phyloP scores from a whole-genome alignment of 1,140 invertebrate genomes.

The Galendromus occidentalis region DNA sequence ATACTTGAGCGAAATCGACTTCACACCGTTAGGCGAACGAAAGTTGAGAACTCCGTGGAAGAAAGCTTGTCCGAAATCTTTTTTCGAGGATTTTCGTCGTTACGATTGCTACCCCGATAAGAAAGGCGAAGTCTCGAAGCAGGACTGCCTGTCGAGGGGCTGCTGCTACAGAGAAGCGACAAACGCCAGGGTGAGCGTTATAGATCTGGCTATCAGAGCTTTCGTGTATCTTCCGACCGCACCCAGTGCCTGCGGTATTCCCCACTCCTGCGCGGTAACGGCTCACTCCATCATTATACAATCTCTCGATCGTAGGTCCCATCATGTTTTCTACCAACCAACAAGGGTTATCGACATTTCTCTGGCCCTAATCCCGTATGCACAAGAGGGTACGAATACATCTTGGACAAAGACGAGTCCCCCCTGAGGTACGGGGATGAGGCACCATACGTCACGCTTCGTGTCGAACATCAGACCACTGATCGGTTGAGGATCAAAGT shows the following conservation, averaged over 20 bases:
- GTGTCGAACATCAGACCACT: conserved; percentile 18
- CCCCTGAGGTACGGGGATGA: conserved; percentile 19
- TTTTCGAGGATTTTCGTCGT: neutral
- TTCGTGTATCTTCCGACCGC: neutral
- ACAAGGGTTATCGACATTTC: neutral
- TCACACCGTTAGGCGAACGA: neutral
- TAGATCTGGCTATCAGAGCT: neutral
- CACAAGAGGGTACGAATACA: neutral
- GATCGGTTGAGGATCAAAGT: conserved; percentile 19
- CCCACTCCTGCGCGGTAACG: too few relatives aligned
- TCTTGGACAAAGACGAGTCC: neutral
- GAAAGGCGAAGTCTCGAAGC: neutral
- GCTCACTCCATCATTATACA: too few relatives aligned
- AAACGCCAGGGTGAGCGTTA: neutral
- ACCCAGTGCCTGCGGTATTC: neutral
- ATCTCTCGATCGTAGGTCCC: neutral
- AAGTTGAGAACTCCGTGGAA: neutral
- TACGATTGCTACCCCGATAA: neutral
- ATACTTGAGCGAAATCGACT: conserved; percentile 7
- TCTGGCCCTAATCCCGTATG: neutral
- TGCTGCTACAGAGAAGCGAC: conserved; percentile 3
- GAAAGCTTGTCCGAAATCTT: neutral
- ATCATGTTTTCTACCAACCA: neutral
- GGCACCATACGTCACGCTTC: conserved; percentile 12
- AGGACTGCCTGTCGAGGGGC: neutral